Evolutionary conservation across 2,113 vertebrate genomes (phyloP), one percentile per base, ranked within the genome.

Genomic region (Natator depressus): DNA sequence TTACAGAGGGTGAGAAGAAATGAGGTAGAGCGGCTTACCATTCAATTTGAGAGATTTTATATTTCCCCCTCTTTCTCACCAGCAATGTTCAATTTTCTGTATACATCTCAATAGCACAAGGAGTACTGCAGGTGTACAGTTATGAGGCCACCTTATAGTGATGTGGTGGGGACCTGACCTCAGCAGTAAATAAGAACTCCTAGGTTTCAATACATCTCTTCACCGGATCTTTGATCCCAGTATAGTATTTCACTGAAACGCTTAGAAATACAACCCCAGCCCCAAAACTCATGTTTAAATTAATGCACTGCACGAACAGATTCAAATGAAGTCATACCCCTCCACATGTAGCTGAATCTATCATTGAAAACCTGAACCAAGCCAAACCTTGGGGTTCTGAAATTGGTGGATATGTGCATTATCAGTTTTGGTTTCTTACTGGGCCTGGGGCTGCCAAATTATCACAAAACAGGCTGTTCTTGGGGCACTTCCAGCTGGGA

Each of bases 41-140:
- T 65, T 65, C 62, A n/a, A 65, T 19, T n/a, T 65, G 5, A 88
- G 4, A 65, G 9, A 89, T 93, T 86, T 89, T 93, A 93, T 89
- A 90, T 55, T 93, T 31, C 82, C 11, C n/a, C 59, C 1, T 88
- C 55, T 90, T 84, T 80, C 80, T 89, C 46, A n/a, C 89, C 85
- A 92, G 85, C 35, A 88, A 42, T n/a, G 13, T n/a, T 69, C 62
- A n/a, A 20, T 69, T 35, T 69, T 69, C 62, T n/a, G 62, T 69
- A 69, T n/a, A 31, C 16, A 65, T 65, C 7, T 8, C 62, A 65
- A n/a, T n/a, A n/a, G 62, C 31, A 69, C 62, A n/a, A 69, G 17
- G 35, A 35, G 16, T 69, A 19, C 62, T 69, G 35, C 13, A 20
- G 35, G 8, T 8, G 89, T 85, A 86, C 35, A 92, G 20, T 10